Evolutionary conservation across 2,113 vertebrate genomes (phyloP), one percentile per base, ranked within the genome.

Genomic region (Podarcis cretensis): DNA sequence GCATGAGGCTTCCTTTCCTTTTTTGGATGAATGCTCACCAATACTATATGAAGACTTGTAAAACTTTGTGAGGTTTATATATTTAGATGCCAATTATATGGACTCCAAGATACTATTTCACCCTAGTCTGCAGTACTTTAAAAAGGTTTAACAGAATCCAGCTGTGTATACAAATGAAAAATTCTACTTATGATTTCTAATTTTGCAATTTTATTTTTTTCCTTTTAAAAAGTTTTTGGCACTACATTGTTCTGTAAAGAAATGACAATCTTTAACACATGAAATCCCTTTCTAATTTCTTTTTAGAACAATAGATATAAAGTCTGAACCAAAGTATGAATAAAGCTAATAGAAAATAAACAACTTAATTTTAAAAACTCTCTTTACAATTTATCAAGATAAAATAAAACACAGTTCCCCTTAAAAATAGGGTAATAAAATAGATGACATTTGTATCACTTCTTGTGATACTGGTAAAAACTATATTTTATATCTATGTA

Each of bases 341-440:
- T 97, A 98, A 98, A 98, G 98, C 98, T 98, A 98, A 98, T 98
- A 99, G 98, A 99, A 99, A 99, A 99, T 99, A 99, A 99, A 98
- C 96, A 98, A 98, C 98, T 98, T 98, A 97, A 97, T 98, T 98
- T 98, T 96, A 97, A 96, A 98, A 98, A 98, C 96, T 97, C 97
- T 98, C 97, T 98, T 98, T 99, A 98, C 98, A 99, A 96, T 97
- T 97, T 97, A 97, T 96, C 96, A 97, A 97, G 98, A 97, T 98
- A 98, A 98, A 98, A 98, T 98, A 98, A 99, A 98, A 98, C 98
- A 97, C 97, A 97, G 98, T 98, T 97, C 98, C 98, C 98, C 98
- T 98, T 98, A 98, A 99, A 99, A 99, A 99, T 96, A 97, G 98
- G 98, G 98, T 97, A 98, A 98, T 99, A 99, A 99, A 99, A 99